Percentiles rank a stretch among this genome's conserved stretches.
Conservation (phyloP, 2,797 vertebrate species). For the Parotocinclus haroldoi region DNA sequence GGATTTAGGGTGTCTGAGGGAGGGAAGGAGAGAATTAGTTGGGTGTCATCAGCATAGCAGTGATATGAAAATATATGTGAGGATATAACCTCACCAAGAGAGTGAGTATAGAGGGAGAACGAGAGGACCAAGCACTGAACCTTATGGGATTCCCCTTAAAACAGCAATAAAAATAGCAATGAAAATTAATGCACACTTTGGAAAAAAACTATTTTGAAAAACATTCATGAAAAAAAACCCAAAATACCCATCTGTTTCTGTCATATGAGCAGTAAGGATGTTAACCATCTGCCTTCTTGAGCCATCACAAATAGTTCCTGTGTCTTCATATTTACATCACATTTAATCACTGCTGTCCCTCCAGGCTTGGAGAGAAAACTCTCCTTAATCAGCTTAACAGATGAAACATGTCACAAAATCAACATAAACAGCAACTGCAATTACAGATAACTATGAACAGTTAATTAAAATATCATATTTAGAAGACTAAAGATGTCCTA, state of each 20-base stretch:
- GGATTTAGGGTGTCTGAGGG: too few species aligned
- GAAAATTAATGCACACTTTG: too few species aligned
- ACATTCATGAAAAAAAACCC: not conserved
- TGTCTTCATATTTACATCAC: conserved; percentile 10
- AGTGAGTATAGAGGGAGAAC: too few species aligned
- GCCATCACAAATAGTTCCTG: conserved; percentile 7
- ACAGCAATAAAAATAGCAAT: conserved; percentile 5
- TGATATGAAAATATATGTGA: not conserved
- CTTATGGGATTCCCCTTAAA: conserved; percentile 14
- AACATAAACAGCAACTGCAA: not conserved
- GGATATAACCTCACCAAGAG: conserved; percentile 16
- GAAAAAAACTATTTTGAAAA: not conserved
- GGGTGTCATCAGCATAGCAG: too few species aligned
- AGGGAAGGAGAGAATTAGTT: too few species aligned
- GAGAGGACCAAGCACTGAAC: conserved; percentile 4
- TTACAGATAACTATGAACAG: not conserved
- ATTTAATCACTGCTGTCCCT: conserved; percentile 4
- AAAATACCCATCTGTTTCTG: conserved; percentile 13
- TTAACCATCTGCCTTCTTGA: conserved; percentile 13
- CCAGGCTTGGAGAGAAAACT: not conserved
- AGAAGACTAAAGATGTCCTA: not conserved
- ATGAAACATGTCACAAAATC: not conserved
- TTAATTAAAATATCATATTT: too few species aligned
- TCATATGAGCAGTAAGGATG: conserved; percentile 14
- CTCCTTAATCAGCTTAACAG: not conserved